Percentiles rank a stretch among this genome's conserved stretches.
These are phyloP conservation scores for Camptogramma bilineatum DNA, from an alignment of 2,888 invertebrate species.

Conservation along the genomic window DNA sequence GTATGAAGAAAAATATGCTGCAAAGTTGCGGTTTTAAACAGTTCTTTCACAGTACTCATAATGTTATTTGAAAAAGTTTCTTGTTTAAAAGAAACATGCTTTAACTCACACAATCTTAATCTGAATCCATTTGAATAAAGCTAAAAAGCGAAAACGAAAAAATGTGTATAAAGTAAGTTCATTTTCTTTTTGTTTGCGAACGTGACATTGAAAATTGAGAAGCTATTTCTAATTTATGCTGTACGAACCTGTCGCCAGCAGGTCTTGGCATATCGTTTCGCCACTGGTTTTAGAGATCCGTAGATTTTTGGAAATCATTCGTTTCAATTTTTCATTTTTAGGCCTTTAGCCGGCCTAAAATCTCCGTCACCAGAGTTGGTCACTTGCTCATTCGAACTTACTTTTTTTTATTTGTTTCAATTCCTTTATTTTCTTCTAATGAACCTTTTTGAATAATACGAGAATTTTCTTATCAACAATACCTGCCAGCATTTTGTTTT, in stretches of 20 bases:
- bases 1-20: not conserved
- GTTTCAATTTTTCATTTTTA: not conserved
- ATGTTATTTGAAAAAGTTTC: no score
- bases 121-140: not conserved
- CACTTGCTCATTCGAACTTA: no score
- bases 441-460: no score
- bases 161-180: slow-evolving; percentile 5
- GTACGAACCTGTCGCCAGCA: slow-evolving; percentile 26
- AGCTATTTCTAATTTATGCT: slow-evolving; percentile 38
- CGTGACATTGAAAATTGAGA: slow-evolving; percentile 36
- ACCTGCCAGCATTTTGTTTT: no score
- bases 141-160: not conserved
- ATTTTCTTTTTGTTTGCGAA: slow-evolving; percentile 26
- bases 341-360: no score
- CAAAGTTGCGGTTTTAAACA: not conserved
- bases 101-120: not conserved
- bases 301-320: slow-evolving; percentile 2
- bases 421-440: no score
- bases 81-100: not conserved
- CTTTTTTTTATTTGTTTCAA: no score
- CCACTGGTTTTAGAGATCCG: slow-evolving; percentile 24
- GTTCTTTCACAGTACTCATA: not conserved
- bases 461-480: no score
- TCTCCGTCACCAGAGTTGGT: no score
- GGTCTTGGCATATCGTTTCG: slow-evolving; percentile 24